A percentile compares a stretch with the other conserved stretches of the same genome.
These are phyloP conservation scores for Caerostris extrusa DNA, from an alignment of 1,140 invertebrate species.

Conservation along the genomic window DNA sequence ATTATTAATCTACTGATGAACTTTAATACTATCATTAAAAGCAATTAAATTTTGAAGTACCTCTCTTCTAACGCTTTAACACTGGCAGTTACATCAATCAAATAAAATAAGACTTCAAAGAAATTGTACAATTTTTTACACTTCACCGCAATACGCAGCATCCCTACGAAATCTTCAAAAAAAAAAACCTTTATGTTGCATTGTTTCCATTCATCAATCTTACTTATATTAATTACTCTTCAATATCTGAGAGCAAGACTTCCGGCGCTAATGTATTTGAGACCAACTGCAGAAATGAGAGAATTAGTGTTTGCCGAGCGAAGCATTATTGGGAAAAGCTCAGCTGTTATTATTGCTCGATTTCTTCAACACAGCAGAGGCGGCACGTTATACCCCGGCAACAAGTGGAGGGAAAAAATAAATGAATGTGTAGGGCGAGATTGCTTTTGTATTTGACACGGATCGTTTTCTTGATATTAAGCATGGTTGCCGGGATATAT, in stretches of 20 bases:
- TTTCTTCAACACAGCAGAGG: neutral
- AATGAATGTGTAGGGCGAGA: neutral
- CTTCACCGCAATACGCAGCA: neutral
- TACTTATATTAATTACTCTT: slow-evolving; percentile 61
- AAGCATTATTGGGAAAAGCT: slow-evolving; percentile 59
- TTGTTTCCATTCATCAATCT: slow-evolving; percentile 56
- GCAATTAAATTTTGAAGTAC: neutral
- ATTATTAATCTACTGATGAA: neutral
- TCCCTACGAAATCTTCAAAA: neutral
- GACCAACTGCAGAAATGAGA: slow-evolving; percentile 44
- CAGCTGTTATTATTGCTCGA: slow-evolving; percentile 49
- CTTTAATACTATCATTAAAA: neutral
- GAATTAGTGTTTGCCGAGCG: slow-evolving; percentile 58
- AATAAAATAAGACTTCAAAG: neutral
- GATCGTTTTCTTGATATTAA: slow-evolving; percentile 7
- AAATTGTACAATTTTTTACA: neutral
- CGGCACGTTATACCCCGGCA: neutral
- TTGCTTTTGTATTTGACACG: slow-evolving; percentile 9
- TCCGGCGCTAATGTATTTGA: slow-evolving; percentile 43
- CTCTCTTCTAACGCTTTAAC: neutral
- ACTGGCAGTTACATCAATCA: neutral
- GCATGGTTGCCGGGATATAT: neutral
- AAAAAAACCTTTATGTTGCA: slow-evolving; percentile 39
- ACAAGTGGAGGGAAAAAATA: slow-evolving; percentile 1
- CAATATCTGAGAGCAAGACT: slow-evolving; percentile 38